Evolutionary conservation across 35 echinoderm and acorn worm genomes (phyloP), one percentile per base, ranked within the genome.

Genomic region (Antedon bifida): DNA sequence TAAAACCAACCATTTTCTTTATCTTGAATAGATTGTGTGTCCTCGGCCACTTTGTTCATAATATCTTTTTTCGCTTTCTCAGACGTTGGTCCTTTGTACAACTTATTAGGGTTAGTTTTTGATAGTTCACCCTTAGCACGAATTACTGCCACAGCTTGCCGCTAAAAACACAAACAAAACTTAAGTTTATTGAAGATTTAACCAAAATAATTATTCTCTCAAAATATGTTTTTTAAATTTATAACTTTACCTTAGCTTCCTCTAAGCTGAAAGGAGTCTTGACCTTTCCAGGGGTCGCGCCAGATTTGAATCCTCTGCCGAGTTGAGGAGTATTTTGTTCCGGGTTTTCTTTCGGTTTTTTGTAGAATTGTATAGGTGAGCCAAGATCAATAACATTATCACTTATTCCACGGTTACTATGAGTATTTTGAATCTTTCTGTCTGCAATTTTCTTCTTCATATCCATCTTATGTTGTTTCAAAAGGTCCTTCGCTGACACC

Each of bases 31-130:
- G 7, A 8, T 38, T 36, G 1, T 35, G 30, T 38, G 34, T 80
- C 26, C 32, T 38, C 26, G 11, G 5, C 78, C 14, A 80, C 78
- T 39, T 64, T 64, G 9, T 64, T 8, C 26, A 2, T 64, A 12
- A 64, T 64, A 64, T 64, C 10, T 64, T 64, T 8, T 64, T 64
- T 64, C 9, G 51, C 51, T 64, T 64, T 64, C 51, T 64, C 51
- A 12, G 51, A 64, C 3, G 23, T 26, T 64, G 51, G 51, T 64
- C 74, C 82, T 11, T 64, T 87, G 19, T 79, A 82, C 0, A 85
- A 77, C n/a, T 82, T 35, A 46, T 99, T 99, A 0, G 91, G 91
- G 80, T 99, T 88, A 29, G 77, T 28, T 79, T 99, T 99, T 17
- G 16, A 35, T 10, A 99, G 39, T 30, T 74, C 74, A n/a, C 95